Conservation (phyloP, 2,113 vertebrate genomes). For the Osmerus mordax region DNA sequence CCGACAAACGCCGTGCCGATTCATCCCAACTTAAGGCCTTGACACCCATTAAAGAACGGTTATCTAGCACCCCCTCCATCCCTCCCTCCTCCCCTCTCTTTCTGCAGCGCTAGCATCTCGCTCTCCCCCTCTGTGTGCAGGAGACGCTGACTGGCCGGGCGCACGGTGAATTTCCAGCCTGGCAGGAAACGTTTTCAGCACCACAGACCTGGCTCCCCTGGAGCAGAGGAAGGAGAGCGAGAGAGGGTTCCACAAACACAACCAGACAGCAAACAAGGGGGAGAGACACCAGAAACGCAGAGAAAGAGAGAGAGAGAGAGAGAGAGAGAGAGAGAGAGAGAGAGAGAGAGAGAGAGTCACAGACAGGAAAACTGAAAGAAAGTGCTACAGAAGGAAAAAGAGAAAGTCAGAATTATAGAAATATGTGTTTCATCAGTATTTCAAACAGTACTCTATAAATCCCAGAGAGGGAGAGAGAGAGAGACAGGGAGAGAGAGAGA, state of each 20-base stretch:
- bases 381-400: neutral
- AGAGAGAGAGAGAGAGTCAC: neutral
- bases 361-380: neutral
- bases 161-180: conserved; percentile 52
- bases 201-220: conserved; percentile 62
- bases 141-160: conserved; percentile 61
- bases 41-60: no score
- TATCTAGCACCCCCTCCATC: neutral
- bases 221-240: conserved; percentile 51
- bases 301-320: conserved; percentile 2
- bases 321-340: conserved; percentile 5
- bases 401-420: no score
- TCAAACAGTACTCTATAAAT: no score
- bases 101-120: neutral
- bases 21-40: no score
- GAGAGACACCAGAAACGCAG: conserved; percentile 42
- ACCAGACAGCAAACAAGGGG: conserved; percentile 51
- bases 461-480: neutral
- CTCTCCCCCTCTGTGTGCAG: neutral
- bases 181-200: conserved; percentile 77
- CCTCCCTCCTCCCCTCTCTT: neutral
- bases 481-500: neutral
- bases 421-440: no score
- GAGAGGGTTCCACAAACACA: conserved; percentile 65
- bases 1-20: no score